Conservation (phyloP, 2,113 vertebrate species). For the Hypomesus transpacificus region DNA sequence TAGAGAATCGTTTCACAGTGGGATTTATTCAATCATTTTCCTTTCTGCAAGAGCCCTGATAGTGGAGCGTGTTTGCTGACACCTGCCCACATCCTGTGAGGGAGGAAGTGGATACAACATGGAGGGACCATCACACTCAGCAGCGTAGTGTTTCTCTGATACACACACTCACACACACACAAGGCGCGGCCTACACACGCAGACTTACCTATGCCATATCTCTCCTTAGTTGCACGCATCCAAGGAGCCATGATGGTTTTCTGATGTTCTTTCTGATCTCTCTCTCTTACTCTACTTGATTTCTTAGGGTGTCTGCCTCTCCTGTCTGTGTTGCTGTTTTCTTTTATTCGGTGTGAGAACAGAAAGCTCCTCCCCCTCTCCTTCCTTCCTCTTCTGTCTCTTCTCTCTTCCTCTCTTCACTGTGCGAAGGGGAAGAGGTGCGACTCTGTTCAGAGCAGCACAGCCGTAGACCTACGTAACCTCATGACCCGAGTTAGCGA, state of each 20-base stretch:
- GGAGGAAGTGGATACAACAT: slow-evolving; percentile 53
- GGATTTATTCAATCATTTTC: no score
- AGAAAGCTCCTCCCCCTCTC: slow-evolving; percentile 57
- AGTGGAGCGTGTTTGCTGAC: slow-evolving; percentile 21
- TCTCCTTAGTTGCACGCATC: slow-evolving; percentile 54
- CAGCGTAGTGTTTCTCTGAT: neutral
- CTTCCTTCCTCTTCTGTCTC: slow-evolving; percentile 69
- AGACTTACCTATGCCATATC: slow-evolving; percentile 71
- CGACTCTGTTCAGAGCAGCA: no score
- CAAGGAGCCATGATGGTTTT: slow-evolving; percentile 67
- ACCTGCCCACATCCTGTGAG: slow-evolving; percentile 62
- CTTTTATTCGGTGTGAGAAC: slow-evolving; percentile 40
- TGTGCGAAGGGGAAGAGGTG: slow-evolving; percentile 56
- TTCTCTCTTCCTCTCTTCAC: slow-evolving; percentile 59
- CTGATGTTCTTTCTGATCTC: neutral
- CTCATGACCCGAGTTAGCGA: no score
- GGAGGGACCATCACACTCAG: neutral
- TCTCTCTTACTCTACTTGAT: slow-evolving; percentile 19
- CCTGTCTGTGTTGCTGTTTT: slow-evolving; percentile 52
- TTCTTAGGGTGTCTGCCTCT: slow-evolving; percentile 37
- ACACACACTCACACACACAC: neutral
- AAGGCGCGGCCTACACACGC: neutral
- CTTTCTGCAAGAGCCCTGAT: neutral
- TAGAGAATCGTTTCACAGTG: no score
- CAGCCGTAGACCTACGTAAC: no score